phyloP scores from a whole-genome alignment of 2,888 invertebrate species.

The Dorcus hopei region DNA sequence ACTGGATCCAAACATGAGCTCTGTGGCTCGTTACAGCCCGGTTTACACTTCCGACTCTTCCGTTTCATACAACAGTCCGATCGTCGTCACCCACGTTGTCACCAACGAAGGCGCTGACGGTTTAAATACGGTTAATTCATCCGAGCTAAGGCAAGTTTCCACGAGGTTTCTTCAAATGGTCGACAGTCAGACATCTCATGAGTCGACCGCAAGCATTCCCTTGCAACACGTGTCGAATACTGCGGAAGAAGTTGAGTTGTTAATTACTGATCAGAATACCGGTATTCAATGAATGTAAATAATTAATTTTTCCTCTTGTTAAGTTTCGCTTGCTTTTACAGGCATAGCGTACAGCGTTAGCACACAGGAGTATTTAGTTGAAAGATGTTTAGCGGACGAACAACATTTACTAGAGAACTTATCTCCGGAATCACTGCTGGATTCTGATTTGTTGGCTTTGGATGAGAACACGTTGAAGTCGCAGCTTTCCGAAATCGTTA shows the following conservation, averaged over 20 bases:
- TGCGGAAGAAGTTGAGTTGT: slow-evolving; percentile 45
- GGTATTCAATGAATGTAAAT: slow-evolving; percentile 20
- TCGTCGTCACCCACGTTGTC: slow-evolving; percentile 43
- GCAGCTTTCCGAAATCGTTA: slow-evolving; percentile 37
- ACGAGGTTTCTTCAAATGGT: slow-evolving; percentile 40
- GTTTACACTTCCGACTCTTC: slow-evolving; percentile 45
- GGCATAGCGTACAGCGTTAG: slow-evolving; percentile 31
- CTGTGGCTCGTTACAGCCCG: slow-evolving; percentile 61
- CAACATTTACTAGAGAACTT: slow-evolving; percentile 41
- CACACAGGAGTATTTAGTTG: slow-evolving; percentile 37
- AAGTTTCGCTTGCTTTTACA: not conserved
- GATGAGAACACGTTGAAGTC: slow-evolving; percentile 43
- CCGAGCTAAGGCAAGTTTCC: slow-evolving; percentile 35
- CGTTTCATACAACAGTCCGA: slow-evolving; percentile 36
- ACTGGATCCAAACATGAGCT: slow-evolving; percentile 55
- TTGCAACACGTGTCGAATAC: slow-evolving; percentile 31
- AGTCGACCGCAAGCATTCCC: slow-evolving; percentile 11
- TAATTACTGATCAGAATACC: slow-evolving; percentile 48
- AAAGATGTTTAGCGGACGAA: slow-evolving; percentile 41
- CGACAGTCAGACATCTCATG: slow-evolving; percentile 19
- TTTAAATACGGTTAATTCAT: slow-evolving; percentile 31
- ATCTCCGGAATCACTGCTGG: slow-evolving; percentile 34
- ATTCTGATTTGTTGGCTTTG: slow-evolving; percentile 40
- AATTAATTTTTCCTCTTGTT: too few species aligned
- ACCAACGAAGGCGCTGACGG: slow-evolving; percentile 24